A percentile compares a stretch with the other conserved stretches of the same genome.
phyloP scores from a whole-genome alignment of 2,113 vertebrate genomes.

The Tiliqua scincoides region DNA sequence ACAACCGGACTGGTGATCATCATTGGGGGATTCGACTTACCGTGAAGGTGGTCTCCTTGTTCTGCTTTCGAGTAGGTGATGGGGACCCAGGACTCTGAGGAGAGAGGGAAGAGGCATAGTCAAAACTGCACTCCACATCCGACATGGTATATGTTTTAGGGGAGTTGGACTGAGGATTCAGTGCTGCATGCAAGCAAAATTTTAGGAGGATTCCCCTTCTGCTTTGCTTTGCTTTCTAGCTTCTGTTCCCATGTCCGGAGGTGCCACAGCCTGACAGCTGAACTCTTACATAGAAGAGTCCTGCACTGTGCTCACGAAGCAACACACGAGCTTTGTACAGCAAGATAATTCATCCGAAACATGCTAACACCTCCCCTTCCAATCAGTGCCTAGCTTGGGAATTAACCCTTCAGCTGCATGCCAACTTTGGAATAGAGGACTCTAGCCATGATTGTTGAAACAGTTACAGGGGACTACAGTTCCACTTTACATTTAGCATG shows the following conservation, averaged over 20 bases:
- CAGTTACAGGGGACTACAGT: neutral
- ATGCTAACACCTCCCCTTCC: slow-evolving; percentile 57
- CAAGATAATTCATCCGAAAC: slow-evolving; percentile 50
- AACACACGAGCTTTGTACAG: slow-evolving; percentile 3
- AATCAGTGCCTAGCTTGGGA: slow-evolving; percentile 21
- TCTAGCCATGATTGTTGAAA: neutral
- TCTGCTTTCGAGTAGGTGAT: slow-evolving; percentile 83
- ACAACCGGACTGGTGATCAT: slow-evolving; percentile 43
- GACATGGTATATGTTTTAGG: slow-evolving; percentile 70
- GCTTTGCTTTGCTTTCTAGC: slow-evolving; percentile 28
- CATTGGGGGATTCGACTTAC: slow-evolving; percentile 75
- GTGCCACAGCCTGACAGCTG: slow-evolving; percentile 18
- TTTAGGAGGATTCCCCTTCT: slow-evolving; percentile 3
- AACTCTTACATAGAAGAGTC: neutral
- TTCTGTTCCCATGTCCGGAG: slow-evolving; percentile 56
- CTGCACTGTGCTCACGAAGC: slow-evolving; percentile 39
- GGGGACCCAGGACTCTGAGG: slow-evolving; percentile 85
- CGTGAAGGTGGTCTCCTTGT: slow-evolving; percentile 84
- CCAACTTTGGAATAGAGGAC: neutral
- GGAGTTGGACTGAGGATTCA: slow-evolving; percentile 6
- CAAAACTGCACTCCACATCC: slow-evolving; percentile 77
- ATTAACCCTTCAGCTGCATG: slow-evolving; percentile 60
- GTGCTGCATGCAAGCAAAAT: slow-evolving; percentile 40
- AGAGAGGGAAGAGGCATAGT: slow-evolving; percentile 78
- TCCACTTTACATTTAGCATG: neutral